These are phyloP conservation scores for Oopsacas minuta DNA, from an alignment of 37 sponge, comb jelly and placozoan genomes.

Conservation along the genomic window DNA sequence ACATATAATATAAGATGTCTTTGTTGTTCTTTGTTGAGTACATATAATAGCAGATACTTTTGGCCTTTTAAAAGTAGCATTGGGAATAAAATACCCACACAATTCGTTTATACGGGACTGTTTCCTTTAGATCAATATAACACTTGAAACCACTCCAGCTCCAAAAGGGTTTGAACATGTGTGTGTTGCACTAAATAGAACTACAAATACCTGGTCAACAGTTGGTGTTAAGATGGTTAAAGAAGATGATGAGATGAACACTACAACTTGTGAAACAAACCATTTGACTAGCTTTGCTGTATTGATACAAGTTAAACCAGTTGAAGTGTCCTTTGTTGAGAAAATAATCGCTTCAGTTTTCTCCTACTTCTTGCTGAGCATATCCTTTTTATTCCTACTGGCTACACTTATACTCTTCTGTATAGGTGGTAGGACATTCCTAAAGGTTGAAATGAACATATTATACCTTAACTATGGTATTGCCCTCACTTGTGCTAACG, in stretches of 20 bases:
- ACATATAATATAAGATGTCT: not conserved
- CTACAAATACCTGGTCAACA: not conserved
- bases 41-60: not conserved
- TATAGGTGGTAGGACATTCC: not conserved
- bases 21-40: not conserved
- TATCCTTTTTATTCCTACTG: not conserved
- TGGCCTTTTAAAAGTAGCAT: not conserved
- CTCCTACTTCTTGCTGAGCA: not conserved
- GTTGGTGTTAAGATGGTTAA: not conserved
- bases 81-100: too few species aligned
- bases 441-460: slow-evolving; percentile 9
- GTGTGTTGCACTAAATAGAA: not conserved
- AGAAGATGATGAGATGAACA: not conserved
- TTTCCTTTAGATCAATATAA: slow-evolving; percentile 7
- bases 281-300: slow-evolving; percentile 1
- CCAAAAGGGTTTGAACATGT: not conserved
- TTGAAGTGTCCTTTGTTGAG: not conserved
- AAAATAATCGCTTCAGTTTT: not conserved
- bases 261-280: not conserved
- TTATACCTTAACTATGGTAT: not conserved
- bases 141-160: not conserved
- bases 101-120: not conserved
- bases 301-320: not conserved
- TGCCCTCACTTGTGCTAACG: not conserved
- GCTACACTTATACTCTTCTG: not conserved